Evolutionary conservation across 1,140 invertebrate species (phyloP).

Genomic region (Saccostrea glomerata): DNA sequence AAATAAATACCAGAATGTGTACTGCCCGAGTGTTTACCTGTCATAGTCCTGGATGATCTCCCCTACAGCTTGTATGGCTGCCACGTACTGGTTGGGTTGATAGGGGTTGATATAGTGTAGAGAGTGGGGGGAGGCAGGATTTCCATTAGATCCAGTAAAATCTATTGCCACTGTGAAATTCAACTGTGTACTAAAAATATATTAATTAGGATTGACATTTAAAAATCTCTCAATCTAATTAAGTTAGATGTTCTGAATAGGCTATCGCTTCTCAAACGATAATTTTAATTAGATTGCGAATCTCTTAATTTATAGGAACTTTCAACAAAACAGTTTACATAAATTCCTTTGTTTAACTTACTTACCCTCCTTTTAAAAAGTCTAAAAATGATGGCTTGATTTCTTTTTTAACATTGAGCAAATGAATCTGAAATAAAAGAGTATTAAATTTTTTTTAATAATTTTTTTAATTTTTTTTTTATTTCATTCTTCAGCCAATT

Average conservation of each 20-base stretch:
- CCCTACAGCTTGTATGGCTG: conserved; percentile 81
- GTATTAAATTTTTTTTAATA: conserved; percentile 42
- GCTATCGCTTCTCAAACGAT: no score
- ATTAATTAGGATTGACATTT: neutral
- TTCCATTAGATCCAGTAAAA: conserved; percentile 85
- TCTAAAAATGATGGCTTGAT: conserved; percentile 67
- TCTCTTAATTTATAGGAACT: no score
- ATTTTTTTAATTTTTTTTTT: neutral
- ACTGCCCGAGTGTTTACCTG: conserved; percentile 67
- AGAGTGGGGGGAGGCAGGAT: conserved; percentile 80
- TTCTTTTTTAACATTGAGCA: conserved; percentile 64
- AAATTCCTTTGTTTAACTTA: neutral
- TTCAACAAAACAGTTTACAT: neutral
- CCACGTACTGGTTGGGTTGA: conserved; percentile 81
- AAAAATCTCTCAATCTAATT: no score
- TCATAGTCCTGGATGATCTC: conserved; percentile 85
- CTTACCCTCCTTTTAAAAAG: conserved; percentile 70
- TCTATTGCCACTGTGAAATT: conserved; percentile 85
- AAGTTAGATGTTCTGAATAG: no score
- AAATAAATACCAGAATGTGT: no score
- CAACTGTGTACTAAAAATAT: conserved; percentile 79
- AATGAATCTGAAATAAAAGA: conserved; percentile 53
- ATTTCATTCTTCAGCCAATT: neutral
- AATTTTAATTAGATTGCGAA: no score
- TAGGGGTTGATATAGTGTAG: conserved; percentile 81